Evolutionary conservation across 2,113 vertebrate species (phyloP).

Genomic region (Heloderma charlesbogerti): DNA sequence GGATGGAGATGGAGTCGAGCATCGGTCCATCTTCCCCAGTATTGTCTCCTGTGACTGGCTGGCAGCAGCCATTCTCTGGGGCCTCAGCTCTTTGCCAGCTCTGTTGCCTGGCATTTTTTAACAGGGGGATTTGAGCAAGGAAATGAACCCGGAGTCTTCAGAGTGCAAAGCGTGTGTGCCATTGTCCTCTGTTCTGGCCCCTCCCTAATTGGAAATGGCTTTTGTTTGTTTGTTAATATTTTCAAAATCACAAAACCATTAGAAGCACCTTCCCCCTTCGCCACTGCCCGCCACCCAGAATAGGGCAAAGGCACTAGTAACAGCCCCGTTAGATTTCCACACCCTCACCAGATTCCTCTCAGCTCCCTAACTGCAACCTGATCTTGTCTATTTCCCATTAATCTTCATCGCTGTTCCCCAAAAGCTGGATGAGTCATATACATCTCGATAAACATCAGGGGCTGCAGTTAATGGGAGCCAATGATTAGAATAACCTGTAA

Average conservation of each 20-base stretch:
- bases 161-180: neutral
- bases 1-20: too few species aligned
- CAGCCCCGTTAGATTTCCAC: neutral
- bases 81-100: neutral
- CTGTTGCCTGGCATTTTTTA: neutral
- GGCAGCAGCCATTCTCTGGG: neutral
- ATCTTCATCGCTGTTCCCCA: neutral
- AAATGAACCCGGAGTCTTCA: too few species aligned
- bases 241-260: neutral
- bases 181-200: neutral
- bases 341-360: neutral
- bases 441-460: slow-evolving; percentile 17
- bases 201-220: neutral
- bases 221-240: neutral
- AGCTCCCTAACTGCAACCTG: neutral
- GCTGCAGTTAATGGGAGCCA: slow-evolving; percentile 24
- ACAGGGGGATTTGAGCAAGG: neutral
- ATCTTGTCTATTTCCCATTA: neutral
- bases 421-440: slow-evolving; percentile 23
- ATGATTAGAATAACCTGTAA: slow-evolving; percentile 37
- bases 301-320: neutral
- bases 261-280: neutral
- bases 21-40: too few species aligned
- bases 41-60: neutral
- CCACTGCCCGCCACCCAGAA: neutral